Evolutionary conservation across 1,140 invertebrate genomes (phyloP).

Genomic region (Mya arenaria): DNA sequence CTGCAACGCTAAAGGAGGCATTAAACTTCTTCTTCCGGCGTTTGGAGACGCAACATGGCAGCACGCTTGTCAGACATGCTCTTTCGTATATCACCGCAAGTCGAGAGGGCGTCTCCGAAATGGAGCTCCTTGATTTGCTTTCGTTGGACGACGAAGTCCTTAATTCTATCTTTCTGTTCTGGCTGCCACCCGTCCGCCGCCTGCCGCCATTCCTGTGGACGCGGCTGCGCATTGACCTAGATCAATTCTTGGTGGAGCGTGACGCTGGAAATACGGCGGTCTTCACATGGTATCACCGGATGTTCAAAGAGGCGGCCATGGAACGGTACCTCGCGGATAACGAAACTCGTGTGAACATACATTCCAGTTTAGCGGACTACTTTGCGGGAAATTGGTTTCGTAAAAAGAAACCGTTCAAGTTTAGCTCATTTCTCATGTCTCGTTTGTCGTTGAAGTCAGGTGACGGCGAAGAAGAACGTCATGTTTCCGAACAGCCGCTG

Average conservation of each 20-base stretch:
- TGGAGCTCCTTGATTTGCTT: slow-evolving; percentile 73
- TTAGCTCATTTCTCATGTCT: slow-evolving; percentile 89
- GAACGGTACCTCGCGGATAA: slow-evolving; percentile 97
- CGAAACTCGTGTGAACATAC: slow-evolving; percentile 96
- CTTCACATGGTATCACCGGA: slow-evolving; percentile 69
- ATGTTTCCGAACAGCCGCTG: slow-evolving; percentile 96
- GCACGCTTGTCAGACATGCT: slow-evolving; percentile 59
- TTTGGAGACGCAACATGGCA: slow-evolving; percentile 67
- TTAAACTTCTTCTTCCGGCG: slow-evolving; percentile 65
- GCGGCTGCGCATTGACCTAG: slow-evolving; percentile 87
- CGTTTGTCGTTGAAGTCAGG: slow-evolving; percentile 84
- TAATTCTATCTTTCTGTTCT: slow-evolving; percentile 62
- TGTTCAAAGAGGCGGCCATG: slow-evolving; percentile 80
- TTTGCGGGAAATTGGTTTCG: slow-evolving; percentile 96
- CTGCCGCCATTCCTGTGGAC: slow-evolving; percentile 71
- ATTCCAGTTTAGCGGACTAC: slow-evolving; percentile 97
- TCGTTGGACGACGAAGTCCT: slow-evolving; percentile 75
- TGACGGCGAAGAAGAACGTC: slow-evolving; percentile 95
- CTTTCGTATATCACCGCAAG: slow-evolving; percentile 82
- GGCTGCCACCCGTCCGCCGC: slow-evolving; percentile 61
- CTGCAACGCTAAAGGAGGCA: slow-evolving; percentile 54
- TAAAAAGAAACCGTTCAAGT: slow-evolving; percentile 95
- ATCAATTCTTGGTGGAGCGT: slow-evolving; percentile 96
- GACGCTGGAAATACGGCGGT: slow-evolving; percentile 88
- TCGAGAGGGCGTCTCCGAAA: slow-evolving; percentile 71